These are phyloP conservation scores for Syrmaticus mikado DNA, from an alignment of 2,113 vertebrate species.

Conservation along the genomic window DNA sequence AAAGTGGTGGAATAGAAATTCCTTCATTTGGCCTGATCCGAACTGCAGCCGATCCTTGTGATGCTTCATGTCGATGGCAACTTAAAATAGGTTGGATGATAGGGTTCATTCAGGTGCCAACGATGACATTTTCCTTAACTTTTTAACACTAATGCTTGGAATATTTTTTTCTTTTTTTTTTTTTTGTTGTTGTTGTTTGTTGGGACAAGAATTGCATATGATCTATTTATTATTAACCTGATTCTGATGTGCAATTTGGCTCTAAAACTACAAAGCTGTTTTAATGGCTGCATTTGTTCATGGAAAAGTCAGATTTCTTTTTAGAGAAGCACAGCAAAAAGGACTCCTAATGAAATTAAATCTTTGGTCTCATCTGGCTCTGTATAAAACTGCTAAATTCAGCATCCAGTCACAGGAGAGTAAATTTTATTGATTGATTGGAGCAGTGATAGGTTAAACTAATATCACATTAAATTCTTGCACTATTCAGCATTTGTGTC, in stretches of 20 bases:
- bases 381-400: slow-evolving; percentile 48
- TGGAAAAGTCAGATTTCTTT: background rate
- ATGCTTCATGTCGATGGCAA: background rate
- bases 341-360: slow-evolving; percentile 34
- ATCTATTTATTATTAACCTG: background rate
- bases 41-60: background rate
- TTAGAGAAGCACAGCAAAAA: slow-evolving; percentile 46
- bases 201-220: background rate
- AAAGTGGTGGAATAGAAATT: background rate
- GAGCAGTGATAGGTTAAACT: slow-evolving; percentile 35
- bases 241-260: background rate
- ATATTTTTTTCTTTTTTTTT: background rate
- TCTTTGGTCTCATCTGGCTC: slow-evolving; percentile 9
- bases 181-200: background rate
- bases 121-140: background rate
- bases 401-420: slow-evolving; percentile 36
- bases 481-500: slow-evolving; percentile 11
- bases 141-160: background rate
- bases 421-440: slow-evolving; percentile 68
- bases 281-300: background rate
- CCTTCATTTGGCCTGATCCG: background rate
- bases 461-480: slow-evolving; percentile 33
- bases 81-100: background rate
- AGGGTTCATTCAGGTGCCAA: background rate
- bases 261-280: background rate